phyloP scores from a whole-genome alignment of 2,113 vertebrate genomes.

The mouse (Mus musculus) region GRCm39 chr6:15114001-15114500 shows the following conservation, averaged over 20 bases:
- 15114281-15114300: not conserved
- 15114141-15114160: not conserved
- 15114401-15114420: not conserved
- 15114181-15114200: not conserved
- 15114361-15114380: not conserved
- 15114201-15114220: not conserved
- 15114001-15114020: not conserved
- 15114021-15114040: not conserved
- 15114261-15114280: not conserved
- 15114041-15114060: not conserved
- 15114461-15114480: not conserved
- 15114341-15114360: not conserved
- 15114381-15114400: not conserved
- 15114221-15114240: not conserved
- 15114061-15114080: not conserved
- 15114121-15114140: too few relatives aligned
- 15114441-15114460: not conserved
- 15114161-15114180: not conserved
- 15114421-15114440: not conserved
- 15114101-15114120: not conserved
- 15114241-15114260: not conserved
- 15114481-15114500: not conserved
- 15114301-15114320: not conserved
- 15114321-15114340: not conserved
- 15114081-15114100: not conserved